A percentile compares a stretch with the other conserved stretches of the same genome.
Conservation (phyloP, 2,113 vertebrate genomes). For the Colinus virginianus region DNA sequence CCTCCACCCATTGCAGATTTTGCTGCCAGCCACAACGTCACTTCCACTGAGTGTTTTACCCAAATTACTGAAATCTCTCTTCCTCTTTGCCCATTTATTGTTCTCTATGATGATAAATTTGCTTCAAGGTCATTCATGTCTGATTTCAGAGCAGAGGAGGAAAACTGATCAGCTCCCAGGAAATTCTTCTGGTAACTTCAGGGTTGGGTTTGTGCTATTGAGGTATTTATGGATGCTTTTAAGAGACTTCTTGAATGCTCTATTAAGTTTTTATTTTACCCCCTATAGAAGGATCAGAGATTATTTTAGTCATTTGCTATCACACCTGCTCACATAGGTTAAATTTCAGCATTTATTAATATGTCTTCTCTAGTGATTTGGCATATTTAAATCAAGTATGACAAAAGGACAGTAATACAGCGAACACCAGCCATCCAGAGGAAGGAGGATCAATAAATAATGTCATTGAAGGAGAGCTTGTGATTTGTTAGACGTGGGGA, state of each 20-base stretch:
- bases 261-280: not conserved
- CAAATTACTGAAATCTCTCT: not conserved
- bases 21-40: not conserved
- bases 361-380: not conserved
- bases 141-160: slow-evolving; percentile 17
- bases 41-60: not conserved
- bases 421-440: not conserved
- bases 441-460: not conserved
- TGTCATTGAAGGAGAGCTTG: not conserved
- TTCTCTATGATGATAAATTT: not conserved
- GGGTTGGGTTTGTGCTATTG: not conserved
- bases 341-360: not conserved
- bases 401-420: not conserved
- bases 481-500: not conserved
- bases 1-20: not conserved
- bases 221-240: slow-evolving; percentile 36
- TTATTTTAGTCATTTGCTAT: slow-evolving; percentile 22
- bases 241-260: not conserved
- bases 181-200: slow-evolving; percentile 36
- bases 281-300: not conserved
- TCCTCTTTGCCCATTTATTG: not conserved
- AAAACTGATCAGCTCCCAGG: slow-evolving; percentile 42
- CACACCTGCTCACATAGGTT: not conserved
- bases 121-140: not conserved
- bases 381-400: not conserved